phyloP scores from a whole-genome alignment of 2,113 vertebrate species.

The Polypterus bichir region DNA sequence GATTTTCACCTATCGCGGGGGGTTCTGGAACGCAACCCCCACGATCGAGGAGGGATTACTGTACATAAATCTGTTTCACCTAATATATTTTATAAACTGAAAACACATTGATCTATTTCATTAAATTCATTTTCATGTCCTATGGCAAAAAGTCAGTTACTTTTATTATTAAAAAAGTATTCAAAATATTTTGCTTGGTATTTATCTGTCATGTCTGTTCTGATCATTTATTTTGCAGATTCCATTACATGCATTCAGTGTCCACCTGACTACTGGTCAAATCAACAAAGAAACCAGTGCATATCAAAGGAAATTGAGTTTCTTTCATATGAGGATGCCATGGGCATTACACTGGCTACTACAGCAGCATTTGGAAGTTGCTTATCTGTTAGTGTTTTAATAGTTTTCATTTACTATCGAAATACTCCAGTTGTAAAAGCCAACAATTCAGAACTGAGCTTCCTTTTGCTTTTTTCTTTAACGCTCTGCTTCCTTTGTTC shows the following conservation, averaged over 20 bases:
- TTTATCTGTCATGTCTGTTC: neutral
- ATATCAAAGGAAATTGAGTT: constrained; percentile 6
- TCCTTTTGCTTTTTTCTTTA: constrained; percentile 8
- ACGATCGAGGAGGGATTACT: too few species aligned
- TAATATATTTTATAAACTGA: too few species aligned
- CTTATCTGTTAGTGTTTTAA: constrained; percentile 1
- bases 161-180: too few species aligned
- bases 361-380: constrained; percentile 3
- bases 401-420: constrained; percentile 8
- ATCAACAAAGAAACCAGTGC: neutral
- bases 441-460: constrained; percentile 13
- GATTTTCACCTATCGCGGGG: too few species aligned
- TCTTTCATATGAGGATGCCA: constrained; percentile 7
- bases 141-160: too few species aligned
- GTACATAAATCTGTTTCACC: too few species aligned
- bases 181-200: too few species aligned
- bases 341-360: constrained; percentile 5
- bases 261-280: constrained; percentile 9
- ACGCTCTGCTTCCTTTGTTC: constrained; percentile 11
- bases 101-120: too few species aligned
- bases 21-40: too few species aligned
- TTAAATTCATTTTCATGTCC: too few species aligned
- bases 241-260: neutral
- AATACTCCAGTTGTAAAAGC: constrained; percentile 12
- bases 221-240: neutral